Percentiles rank a stretch among this genome's conserved stretches.
phyloP scores from a whole-genome alignment of 2,888 invertebrate genomes.

The Callinectes sapidus region DNA sequence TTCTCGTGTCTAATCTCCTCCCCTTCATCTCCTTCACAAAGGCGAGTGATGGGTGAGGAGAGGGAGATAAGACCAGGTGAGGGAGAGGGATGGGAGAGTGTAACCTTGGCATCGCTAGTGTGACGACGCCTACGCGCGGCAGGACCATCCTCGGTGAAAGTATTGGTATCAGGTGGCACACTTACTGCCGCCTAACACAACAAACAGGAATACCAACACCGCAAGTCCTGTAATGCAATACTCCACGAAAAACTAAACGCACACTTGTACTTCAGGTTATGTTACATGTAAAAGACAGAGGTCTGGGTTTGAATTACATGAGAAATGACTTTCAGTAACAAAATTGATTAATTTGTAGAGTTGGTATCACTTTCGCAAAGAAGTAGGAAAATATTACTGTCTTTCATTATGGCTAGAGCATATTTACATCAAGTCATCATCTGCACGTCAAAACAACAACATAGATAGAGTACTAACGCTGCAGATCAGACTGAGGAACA shows the following conservation, averaged over 20 bases:
- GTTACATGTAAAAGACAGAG: neutral
- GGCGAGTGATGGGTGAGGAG: slow-evolving; percentile 22
- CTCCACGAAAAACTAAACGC: neutral
- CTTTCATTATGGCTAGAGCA: neutral
- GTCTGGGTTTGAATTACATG: too few relatives aligned
- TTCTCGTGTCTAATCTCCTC: neutral
- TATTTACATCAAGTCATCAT: neutral
- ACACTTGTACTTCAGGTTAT: neutral
- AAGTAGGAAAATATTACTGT: neutral
- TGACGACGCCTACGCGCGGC: neutral
- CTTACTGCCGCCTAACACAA: neutral
- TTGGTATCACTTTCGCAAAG: neutral
- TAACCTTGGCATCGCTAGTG: slow-evolving; percentile 14
- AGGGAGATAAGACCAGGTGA: neutral
- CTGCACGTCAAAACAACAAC: neutral
- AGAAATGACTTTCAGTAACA: neutral
- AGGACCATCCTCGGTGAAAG: slow-evolving; percentile 32
- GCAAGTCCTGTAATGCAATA: slow-evolving; percentile 11
- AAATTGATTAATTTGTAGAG: neutral
- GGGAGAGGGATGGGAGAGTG: neutral
- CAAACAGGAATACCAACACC: neutral
- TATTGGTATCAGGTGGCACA: slow-evolving; percentile 18
- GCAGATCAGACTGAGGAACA: neutral
- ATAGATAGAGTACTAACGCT: neutral
- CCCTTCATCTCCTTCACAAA: slow-evolving; percentile 31